Base-by-base conservation (phyloP, 2,113 vertebrate species). In the Procapra przewalskii region DNA sequence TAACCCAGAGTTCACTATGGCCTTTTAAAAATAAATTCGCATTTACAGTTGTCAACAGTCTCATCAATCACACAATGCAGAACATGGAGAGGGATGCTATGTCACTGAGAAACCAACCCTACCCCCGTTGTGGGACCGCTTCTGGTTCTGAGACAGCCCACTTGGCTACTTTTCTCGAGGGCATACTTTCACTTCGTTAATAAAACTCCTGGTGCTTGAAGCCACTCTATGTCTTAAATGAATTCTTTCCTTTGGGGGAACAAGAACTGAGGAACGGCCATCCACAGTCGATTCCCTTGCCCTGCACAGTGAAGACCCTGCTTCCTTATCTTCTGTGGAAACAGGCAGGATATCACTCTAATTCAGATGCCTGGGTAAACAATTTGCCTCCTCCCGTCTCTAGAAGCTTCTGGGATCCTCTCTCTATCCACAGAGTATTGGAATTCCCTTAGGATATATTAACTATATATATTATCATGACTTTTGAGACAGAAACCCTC, bases 331-430 rank as follows among this genome's bases (percentile, higher is more conserved):
- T 52, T 59, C 60, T 17, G 40, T 54, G 40, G 29, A 82, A 16
- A 67, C 88, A 81, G 29, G 33, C 5, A 64, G 54, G 31, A 25
- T 64, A 54, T 40, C 67, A 54, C 12, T 57, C 33, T 67, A 19
- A 85, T 43, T 82, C n/a, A 17, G 75, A 48, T 2, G 31, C 33
- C 13, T 90, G 87, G 43, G 27, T 64, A 59, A 50, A 23, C 36
- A 84, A 50, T 54, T 88, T 57, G 52, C 23, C 82, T 92, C 75
- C n/a, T 83, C 59, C 50, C 45, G 25, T 82, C 31, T 96, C 50
- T 27, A 7, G 62, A 88, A 96, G 45, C 21, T 88, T 88, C 75
- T 55, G 64, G 62, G 50, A 62, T 36, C 29, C 29, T 89, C 67
- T 40, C 29, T 89, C 40, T 82, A 40, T 80, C 80, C 55, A 83